Conservation (phyloP, 2,797 vertebrate species). For the Graptemys geographica region DNA sequence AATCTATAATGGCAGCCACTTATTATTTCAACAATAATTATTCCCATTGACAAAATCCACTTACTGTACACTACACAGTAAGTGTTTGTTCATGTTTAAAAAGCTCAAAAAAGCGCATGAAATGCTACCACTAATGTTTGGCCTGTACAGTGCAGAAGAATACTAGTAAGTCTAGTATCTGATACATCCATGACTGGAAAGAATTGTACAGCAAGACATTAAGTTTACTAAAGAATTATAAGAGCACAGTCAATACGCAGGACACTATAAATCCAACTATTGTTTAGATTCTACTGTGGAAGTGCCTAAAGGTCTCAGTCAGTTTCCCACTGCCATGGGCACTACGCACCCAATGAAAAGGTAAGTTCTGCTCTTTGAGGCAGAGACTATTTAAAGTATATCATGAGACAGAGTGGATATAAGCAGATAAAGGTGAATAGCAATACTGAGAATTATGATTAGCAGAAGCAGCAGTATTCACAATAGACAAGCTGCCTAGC, state of each 20-base stretch:
- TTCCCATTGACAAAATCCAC: slow-evolving; percentile 38
- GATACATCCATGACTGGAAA: not conserved
- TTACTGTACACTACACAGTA: not conserved
- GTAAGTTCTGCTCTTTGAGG: no score
- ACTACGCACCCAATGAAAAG: not conserved
- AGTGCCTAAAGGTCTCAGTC: not conserved
- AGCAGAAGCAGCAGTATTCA: not conserved
- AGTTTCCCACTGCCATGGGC: not conserved
- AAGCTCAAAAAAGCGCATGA: not conserved
- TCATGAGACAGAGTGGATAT: no score
- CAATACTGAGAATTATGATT: no score
- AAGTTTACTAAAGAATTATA: not conserved
- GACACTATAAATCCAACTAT: not conserved
- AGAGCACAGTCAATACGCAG: not conserved
- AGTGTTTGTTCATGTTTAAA: not conserved
- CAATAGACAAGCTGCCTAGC: not conserved
- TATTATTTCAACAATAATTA: slow-evolving; percentile 66
- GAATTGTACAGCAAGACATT: not conserved
- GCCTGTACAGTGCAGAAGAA: not conserved
- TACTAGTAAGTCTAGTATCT: not conserved
- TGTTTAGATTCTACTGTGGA: not conserved
- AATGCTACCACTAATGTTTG: not conserved
- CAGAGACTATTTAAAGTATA: no score
- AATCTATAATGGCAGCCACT: slow-evolving; percentile 61
- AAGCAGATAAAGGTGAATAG: no score